Percentiles rank a stretch among this genome's conserved stretches.
These are phyloP conservation scores for Potamarius usumacintae DNA, from an alignment of 2,113 vertebrate genomes.

Conservation along the genomic window DNA sequence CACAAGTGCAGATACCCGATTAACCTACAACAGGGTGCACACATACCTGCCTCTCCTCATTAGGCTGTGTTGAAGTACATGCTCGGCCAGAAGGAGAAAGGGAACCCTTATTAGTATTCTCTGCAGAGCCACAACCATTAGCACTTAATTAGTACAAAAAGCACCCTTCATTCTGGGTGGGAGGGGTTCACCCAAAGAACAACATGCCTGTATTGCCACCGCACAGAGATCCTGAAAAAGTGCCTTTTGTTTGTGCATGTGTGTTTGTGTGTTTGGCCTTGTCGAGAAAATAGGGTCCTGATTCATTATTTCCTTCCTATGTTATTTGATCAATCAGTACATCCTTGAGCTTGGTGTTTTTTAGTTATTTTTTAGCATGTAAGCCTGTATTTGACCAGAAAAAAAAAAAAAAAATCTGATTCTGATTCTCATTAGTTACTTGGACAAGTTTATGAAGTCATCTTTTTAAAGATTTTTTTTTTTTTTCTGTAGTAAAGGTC, in stretches of 20 bases:
- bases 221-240: slow-evolving; percentile 55
- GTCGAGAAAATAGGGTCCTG: slow-evolving; percentile 30
- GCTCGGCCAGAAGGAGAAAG: slow-evolving; percentile 64
- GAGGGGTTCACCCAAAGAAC: slow-evolving; percentile 57
- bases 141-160: slow-evolving; percentile 78
- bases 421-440: background rate
- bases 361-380: background rate
- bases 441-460: background rate
- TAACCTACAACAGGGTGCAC: slow-evolving; percentile 70
- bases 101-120: slow-evolving; percentile 79
- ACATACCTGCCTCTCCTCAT: slow-evolving; percentile 78
- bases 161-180: slow-evolving; percentile 68
- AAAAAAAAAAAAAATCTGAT: background rate
- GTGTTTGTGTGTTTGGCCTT: slow-evolving; percentile 33
- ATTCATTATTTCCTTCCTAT: background rate
- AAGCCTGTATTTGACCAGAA: background rate
- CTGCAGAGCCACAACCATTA: slow-evolving; percentile 76
- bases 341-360: background rate
- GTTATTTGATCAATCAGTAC: slow-evolving; percentile 6
- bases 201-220: slow-evolving; percentile 62
- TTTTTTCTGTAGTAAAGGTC: background rate
- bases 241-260: slow-evolving; percentile 34
- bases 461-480: background rate
- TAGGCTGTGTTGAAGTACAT: slow-evolving; percentile 72
- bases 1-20: slow-evolving; percentile 70